phyloP scores from a whole-genome alignment of 2,797 vertebrate species.

The Clangula hyemalis region DNA sequence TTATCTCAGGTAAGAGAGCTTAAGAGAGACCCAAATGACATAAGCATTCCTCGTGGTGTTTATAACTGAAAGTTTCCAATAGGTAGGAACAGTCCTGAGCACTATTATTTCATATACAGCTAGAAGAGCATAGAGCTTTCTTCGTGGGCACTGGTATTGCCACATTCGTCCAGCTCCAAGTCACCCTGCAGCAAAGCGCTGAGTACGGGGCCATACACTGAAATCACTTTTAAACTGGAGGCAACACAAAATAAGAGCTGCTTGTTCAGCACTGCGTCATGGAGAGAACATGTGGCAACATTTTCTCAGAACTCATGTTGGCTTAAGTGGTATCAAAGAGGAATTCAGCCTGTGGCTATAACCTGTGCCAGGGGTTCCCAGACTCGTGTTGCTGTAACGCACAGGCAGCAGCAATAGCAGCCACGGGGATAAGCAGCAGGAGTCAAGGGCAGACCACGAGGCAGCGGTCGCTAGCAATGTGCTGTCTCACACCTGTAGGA shows the following conservation, averaged over 20 bases:
- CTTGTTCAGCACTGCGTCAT: not conserved
- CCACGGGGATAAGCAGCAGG: not conserved
- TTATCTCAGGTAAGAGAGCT: not conserved
- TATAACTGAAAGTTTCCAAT: not conserved
- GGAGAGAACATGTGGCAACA: constrained; percentile 9
- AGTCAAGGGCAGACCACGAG: not conserved
- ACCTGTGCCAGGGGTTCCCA: constrained; percentile 15
- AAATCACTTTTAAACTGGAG: not conserved
- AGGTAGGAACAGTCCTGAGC: not conserved
- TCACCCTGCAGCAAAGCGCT: not conserved
- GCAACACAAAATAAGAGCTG: not conserved
- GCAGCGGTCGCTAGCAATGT: not conserved
- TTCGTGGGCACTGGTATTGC: not conserved
- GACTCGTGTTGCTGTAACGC: not conserved
- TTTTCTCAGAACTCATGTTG: constrained; percentile 49
- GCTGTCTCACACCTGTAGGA: fast-evolving
- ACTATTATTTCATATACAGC: not conserved
- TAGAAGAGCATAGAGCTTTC: not conserved
- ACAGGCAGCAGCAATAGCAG: not conserved
- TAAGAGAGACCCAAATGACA: not conserved
- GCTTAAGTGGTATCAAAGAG: constrained; percentile 26
- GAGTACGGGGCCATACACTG: not conserved
- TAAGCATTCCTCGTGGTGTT: fast-evolving
- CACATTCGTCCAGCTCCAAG: not conserved
- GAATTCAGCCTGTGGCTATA: constrained; percentile 32